Evolutionary conservation across 2,113 vertebrate species (phyloP).

Genomic region (Microtus pennsylvanicus): DNA sequence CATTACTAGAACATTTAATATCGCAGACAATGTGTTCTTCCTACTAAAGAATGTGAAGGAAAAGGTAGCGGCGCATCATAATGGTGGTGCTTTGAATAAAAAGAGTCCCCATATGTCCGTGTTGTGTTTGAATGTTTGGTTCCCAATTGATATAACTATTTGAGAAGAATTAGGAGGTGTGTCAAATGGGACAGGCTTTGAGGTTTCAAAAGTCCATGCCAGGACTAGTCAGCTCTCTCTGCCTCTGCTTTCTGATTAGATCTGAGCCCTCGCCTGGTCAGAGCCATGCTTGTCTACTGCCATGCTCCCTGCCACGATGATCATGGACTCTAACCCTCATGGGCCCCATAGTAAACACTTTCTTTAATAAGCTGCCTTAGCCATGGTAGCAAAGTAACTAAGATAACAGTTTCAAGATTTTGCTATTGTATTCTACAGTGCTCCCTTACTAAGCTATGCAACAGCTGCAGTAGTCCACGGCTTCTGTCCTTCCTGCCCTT

Average conservation of each 20-base stretch:
- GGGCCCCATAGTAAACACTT: not conserved
- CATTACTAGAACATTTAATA: not conserved
- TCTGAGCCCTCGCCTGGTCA: not conserved
- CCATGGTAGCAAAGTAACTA: not conserved
- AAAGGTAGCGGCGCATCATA: not conserved
- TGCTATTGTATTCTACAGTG: not conserved
- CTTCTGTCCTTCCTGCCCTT: not conserved
- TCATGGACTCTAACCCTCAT: not conserved
- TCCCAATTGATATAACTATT: not conserved
- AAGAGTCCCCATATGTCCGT: fast-evolving
- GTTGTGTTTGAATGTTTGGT: not conserved
- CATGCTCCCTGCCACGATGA: not conserved
- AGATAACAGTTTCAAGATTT: not conserved
- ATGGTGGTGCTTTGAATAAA: not conserved
- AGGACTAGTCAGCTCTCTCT: not conserved
- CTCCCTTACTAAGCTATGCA: not conserved
- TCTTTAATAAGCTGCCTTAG: not conserved
- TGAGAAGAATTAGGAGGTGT: not conserved
- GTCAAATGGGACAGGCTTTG: not conserved
- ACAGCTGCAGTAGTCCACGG: not conserved
- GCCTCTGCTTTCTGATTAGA: not conserved
- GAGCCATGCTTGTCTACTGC: not conserved
- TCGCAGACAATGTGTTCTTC: not conserved
- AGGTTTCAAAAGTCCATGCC: not conserved
- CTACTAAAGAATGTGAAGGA: not conserved